Conservation (phyloP, 2,113 vertebrate genomes). For the Onychostoma macrolepis region DNA sequence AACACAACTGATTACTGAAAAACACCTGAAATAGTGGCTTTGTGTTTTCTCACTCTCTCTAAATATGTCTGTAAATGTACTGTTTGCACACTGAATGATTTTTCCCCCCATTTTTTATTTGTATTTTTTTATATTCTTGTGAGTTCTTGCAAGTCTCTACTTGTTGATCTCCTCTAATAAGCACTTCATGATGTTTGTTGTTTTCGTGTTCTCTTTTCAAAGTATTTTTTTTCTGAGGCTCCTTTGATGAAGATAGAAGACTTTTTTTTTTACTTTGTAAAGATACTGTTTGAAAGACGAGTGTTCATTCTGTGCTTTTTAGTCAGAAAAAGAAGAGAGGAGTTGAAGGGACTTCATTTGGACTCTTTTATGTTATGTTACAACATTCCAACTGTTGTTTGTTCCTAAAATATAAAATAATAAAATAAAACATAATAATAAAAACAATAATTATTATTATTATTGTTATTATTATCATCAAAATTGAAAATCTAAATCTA, state of each 20-base stretch:
- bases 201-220: neutral
- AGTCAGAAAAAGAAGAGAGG: neutral
- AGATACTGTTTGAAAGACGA: neutral
- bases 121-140: neutral
- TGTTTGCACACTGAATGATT: neutral
- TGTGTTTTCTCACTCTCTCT: neutral
- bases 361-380: neutral
- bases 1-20: neutral
- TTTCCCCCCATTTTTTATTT: too few species aligned
- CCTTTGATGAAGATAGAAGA: slow-evolving; percentile 36
- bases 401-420: neutral
- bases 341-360: neutral
- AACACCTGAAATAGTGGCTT: too few species aligned
- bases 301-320: neutral
- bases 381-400: neutral
- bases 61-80: neutral
- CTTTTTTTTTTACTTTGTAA: neutral
- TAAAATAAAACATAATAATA: neutral
- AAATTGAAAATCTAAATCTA: neutral
- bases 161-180: slow-evolving; percentile 27
- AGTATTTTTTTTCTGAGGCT: neutral
- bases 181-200: neutral
- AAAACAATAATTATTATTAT: neutral
- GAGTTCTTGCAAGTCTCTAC: neutral
- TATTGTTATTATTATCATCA: neutral